A percentile compares a stretch with the other conserved stretches of the same genome.
Conservation (phyloP, 2,797 vertebrate species). For the Artibeus lituratus region DNA sequence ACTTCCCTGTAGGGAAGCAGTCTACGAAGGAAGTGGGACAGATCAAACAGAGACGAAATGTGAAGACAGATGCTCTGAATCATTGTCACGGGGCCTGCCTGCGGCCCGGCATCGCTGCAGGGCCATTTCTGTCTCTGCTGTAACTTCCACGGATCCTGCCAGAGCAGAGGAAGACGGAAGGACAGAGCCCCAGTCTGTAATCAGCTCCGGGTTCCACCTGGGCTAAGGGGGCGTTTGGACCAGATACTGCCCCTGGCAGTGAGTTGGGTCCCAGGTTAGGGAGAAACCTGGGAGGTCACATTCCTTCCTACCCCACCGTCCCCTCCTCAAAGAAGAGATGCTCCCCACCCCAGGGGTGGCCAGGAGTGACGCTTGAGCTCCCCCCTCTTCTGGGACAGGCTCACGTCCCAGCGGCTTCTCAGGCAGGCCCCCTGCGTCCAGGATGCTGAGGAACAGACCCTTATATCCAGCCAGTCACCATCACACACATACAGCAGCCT, state of each 20-base stretch:
- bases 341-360: background rate
- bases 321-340: background rate
- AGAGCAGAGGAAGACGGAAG: background rate
- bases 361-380: background rate
- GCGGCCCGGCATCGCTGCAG: background rate
- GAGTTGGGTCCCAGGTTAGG: background rate
- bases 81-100: background rate
- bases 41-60: background rate
- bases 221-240: background rate
- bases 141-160: background rate
- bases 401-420: background rate
- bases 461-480: background rate
- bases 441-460: background rate
- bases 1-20: slow-evolving; percentile 16
- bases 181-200: background rate
- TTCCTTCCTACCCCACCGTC: background rate
- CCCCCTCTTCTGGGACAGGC: background rate
- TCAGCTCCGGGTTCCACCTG: background rate
- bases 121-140: background rate
- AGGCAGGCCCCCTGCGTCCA: background rate
- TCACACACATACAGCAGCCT: background rate
- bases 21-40: slow-evolving; percentile 20
- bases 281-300: background rate
- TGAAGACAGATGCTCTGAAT: slow-evolving; percentile 47
- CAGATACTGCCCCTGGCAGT: background rate